phyloP scores from a whole-genome alignment of 2,888 invertebrate genomes.

The Tipula helvola region DNA sequence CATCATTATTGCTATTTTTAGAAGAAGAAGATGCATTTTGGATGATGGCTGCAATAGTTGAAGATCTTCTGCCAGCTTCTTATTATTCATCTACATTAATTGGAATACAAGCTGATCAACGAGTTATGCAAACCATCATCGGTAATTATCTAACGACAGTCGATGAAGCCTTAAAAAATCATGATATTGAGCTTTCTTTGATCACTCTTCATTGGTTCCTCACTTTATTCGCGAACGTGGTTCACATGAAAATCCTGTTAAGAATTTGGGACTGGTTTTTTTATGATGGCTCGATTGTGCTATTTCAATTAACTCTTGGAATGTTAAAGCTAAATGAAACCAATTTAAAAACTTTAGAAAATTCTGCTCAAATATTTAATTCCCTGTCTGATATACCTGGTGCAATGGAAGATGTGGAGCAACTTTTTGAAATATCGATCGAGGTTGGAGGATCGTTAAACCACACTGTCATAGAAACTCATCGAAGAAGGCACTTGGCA shows the following conservation, averaged over 20 bases:
- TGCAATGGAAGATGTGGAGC: slow-evolving; percentile 82
- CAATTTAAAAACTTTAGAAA: slow-evolving; percentile 73
- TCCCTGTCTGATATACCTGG: slow-evolving; percentile 92
- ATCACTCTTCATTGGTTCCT: slow-evolving; percentile 97
- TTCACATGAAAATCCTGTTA: slow-evolving; percentile 77
- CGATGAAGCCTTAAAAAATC: slow-evolving; percentile 80
- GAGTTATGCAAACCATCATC: slow-evolving; percentile 85
- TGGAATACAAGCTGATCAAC: slow-evolving; percentile 86
- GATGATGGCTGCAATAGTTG: slow-evolving; percentile 98
- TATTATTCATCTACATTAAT: slow-evolving; percentile 92
- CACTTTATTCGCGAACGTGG: slow-evolving; percentile 91
- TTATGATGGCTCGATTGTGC: slow-evolving; percentile 85
- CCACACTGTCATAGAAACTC: slow-evolving; percentile 62
- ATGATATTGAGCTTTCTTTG: slow-evolving; percentile 88
- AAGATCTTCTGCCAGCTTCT: slow-evolving; percentile 92
- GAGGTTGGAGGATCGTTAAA: slow-evolving; percentile 72
- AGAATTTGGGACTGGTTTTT: slow-evolving; percentile 97
- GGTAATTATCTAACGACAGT: slow-evolving; percentile 80
- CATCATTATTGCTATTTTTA: slow-evolving; percentile 80
- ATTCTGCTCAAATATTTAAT: slow-evolving; percentile 97
- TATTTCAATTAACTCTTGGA: slow-evolving; percentile 89
- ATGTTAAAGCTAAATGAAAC: slow-evolving; percentile 84
- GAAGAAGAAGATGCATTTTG: slow-evolving; percentile 99
- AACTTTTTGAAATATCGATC: slow-evolving; percentile 61
- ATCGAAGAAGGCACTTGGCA: slow-evolving; percentile 82